Evolutionary conservation across 37 sponge, comb jelly and placozoan species (phyloP).

Genomic region (Axinella damicornis): DNA sequence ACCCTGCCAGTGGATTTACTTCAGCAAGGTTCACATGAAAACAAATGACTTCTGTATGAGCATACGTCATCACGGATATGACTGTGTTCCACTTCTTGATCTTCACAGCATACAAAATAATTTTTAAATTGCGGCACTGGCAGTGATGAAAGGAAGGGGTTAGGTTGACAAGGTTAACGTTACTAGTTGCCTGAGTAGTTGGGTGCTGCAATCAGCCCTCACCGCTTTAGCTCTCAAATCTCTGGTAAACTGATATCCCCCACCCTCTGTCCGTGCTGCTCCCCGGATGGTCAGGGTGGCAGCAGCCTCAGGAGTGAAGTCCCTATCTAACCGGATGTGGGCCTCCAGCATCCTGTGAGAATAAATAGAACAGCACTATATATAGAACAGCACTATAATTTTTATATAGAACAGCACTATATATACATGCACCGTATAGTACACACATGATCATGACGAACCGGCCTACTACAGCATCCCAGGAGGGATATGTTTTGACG

Average conservation of each 20-base stretch:
- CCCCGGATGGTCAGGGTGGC: conserved; percentile 40
- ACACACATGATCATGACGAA: background rate
- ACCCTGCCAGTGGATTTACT: too few relatives aligned
- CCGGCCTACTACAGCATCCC: conserved; percentile 63
- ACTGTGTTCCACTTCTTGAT: too few relatives aligned
- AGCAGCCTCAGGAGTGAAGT: conserved; percentile 42
- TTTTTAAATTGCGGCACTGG: too few relatives aligned
- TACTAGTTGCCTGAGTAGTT: too few relatives aligned
- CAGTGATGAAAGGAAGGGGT: too few relatives aligned
- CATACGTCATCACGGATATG: too few relatives aligned
- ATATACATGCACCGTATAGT: background rate
- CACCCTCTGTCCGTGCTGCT: conserved; percentile 12
- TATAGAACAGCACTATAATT: background rate
- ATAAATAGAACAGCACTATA: background rate
- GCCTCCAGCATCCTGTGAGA: conserved; percentile 34
- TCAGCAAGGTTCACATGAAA: too few relatives aligned
- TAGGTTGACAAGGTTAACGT: too few relatives aligned
- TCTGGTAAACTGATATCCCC: conserved; percentile 60
- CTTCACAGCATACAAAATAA: too few relatives aligned
- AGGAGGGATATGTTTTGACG: conserved; percentile 51
- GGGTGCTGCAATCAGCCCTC: background rate
- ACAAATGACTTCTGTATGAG: too few relatives aligned
- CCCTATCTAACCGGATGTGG: conserved; percentile 22
- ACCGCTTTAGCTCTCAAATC: conserved; percentile 58
- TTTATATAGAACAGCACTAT: background rate